phyloP scores from a whole-genome alignment of 2,888 invertebrate species.

The Lithophane semibrunnea region DNA sequence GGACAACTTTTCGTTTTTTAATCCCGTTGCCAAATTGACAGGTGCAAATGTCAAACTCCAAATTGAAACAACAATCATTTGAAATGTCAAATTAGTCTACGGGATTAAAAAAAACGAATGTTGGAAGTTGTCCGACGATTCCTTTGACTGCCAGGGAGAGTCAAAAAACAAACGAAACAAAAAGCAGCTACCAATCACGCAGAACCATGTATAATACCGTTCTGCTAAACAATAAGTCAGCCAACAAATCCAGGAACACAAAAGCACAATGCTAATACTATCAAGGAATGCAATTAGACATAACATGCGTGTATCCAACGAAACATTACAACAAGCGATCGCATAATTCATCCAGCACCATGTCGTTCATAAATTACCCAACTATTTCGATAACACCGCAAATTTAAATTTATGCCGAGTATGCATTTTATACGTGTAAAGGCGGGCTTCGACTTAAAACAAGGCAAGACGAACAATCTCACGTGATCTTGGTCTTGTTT shows the following conservation, averaged over 20 bases:
- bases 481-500: slow-evolving; percentile 80
- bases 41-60: no score
- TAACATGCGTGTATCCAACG: slow-evolving; percentile 74
- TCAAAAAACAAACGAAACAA: background rate
- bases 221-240: slow-evolving; percentile 23
- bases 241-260: slow-evolving; percentile 36
- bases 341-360: slow-evolving; percentile 82
- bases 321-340: slow-evolving; percentile 76
- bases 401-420: slow-evolving; percentile 88
- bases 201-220: slow-evolving; percentile 1
- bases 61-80: no score
- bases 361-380: slow-evolving; percentile 84
- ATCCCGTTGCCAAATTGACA: no score
- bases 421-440: slow-evolving; percentile 86
- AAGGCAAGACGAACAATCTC: slow-evolving; percentile 80
- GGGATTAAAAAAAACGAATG: no score
- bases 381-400: slow-evolving; percentile 88
- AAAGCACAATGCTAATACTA: slow-evolving; percentile 65
- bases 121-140: no score
- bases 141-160: background rate
- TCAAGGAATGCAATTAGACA: slow-evolving; percentile 77
- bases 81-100: no score
- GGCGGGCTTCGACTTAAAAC: slow-evolving; percentile 82
- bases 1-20: background rate
- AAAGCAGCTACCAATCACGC: background rate